Conservation (phyloP, 2,113 vertebrate genomes). For the Ceuthmochares aereus region DNA sequence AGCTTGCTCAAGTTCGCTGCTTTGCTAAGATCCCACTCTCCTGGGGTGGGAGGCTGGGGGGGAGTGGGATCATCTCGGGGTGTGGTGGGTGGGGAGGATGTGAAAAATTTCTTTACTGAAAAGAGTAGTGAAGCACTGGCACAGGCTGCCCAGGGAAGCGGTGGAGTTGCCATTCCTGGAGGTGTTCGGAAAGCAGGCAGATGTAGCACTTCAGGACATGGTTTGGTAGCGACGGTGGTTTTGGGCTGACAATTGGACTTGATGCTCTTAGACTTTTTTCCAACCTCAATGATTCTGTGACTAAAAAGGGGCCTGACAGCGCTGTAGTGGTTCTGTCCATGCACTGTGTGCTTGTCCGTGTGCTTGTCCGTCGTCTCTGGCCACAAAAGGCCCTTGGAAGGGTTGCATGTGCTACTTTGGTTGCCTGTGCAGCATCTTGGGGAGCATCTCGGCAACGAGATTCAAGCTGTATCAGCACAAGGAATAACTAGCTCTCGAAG, state of each 20-base stretch:
- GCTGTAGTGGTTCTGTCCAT: rapidly evolving
- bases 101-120: too few relatives aligned
- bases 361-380: rapidly evolving
- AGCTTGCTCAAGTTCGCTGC: neutral
- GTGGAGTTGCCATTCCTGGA: too few relatives aligned
- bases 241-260: too few relatives aligned
- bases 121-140: too few relatives aligned
- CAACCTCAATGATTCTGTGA: too few relatives aligned
- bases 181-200: too few relatives aligned
- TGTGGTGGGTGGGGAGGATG: neutral
- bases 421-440: rapidly evolving
- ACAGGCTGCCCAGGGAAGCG: too few relatives aligned
- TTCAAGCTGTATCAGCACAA: too few relatives aligned
- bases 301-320: neutral
- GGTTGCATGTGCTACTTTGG: rapidly evolving
- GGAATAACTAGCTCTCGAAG: neutral
- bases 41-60: neutral
- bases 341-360: neutral
- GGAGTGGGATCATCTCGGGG: rapidly evolving
- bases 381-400: rapidly evolving
- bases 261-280: too few relatives aligned
- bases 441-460: neutral
- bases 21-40: neutral
- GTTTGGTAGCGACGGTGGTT: too few relatives aligned
- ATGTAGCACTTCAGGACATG: too few relatives aligned